Base-by-base conservation (phyloP, 2,888 invertebrate genomes). In the Drosophila antonietae region DNA sequence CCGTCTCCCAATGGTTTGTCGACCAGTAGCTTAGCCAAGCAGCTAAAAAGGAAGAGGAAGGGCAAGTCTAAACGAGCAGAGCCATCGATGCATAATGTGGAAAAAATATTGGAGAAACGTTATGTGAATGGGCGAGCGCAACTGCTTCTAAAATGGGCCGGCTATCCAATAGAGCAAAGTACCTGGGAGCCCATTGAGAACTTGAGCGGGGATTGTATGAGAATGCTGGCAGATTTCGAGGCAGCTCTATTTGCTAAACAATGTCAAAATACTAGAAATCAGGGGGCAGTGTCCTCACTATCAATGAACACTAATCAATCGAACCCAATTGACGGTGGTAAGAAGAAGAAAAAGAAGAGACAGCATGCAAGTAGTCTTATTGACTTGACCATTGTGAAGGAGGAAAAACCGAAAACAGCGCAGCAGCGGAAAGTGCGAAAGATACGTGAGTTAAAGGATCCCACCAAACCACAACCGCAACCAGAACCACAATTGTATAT, bases 171-270 rank as follows among this genome's bases (percentile, higher is more conserved):
- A 0, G 14, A 49, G 3, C 39, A 72, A 1, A 72, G 47, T 20
- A 72, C 79, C 1, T 85, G 84, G 84, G 89, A 81, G 47, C 68
- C 70, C 9, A 39, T 71, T 14, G 68, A 73, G 8, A 58, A 67
- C 12, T n/a, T 89, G 1, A 46, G 9, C n/a, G 41, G 39, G 3
- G 61, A 68, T 6, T 70, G 68, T 35, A 20, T 68, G 35, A 8
- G 3, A 0, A 31, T 83, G 20, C n/a, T 83, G 0, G 61, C 64
- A 0, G 67, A 79, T 1, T 87, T 55, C 18, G 73, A 88, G 7
- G 56, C 53, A 2, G 15, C 60, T n/a, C 8, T 55, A 3, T 41
- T 9, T 43, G 15, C 39, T 2, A 57, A n/a, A 9, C 39, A n/a
- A 28, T 28, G 6, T 28, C 28, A 28, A 28, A 28, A 6, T 28